These are phyloP conservation scores for Hybos culiciformis DNA, from an alignment of 2,888 invertebrate genomes.

Conservation along the genomic window DNA sequence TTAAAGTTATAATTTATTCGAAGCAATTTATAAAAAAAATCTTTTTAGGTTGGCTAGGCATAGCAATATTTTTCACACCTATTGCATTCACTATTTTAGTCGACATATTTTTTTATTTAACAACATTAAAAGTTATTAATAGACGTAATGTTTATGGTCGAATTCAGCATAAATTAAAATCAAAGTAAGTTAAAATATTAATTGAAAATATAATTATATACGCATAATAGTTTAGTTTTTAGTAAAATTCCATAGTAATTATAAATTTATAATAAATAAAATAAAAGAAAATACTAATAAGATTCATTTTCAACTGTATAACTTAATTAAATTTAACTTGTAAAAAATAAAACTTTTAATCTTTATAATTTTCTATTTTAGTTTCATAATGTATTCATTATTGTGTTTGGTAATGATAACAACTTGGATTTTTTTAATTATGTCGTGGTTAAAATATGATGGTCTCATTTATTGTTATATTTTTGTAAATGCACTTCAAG, in stretches of 20 bases:
- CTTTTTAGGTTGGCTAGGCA: slow-evolving; percentile 68
- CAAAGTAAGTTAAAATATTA: slow-evolving; percentile 56
- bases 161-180: slow-evolving; percentile 74
- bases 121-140: slow-evolving; percentile 65
- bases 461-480: slow-evolving; percentile 61
- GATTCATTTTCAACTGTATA: no score
- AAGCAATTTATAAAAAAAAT: no score
- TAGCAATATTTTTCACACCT: slow-evolving; percentile 71
- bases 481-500: slow-evolving; percentile 60
- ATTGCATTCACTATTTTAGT: slow-evolving; percentile 66
- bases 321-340: no score
- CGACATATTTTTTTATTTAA: slow-evolving; percentile 65
- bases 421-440: slow-evolving; percentile 61
- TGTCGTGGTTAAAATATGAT: slow-evolving; percentile 62
- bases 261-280: neutral
- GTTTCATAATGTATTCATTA: slow-evolving; percentile 66
- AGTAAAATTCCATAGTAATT: neutral
- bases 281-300: neutral
- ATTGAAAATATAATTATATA: no score
- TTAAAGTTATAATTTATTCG: no score
- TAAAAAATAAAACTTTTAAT: no score
- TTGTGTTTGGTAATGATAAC: slow-evolving; percentile 60
- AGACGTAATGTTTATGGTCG: slow-evolving; percentile 71
- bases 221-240: no score
- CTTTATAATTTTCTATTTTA: slow-evolving; percentile 37